A percentile compares a stretch with the other conserved stretches of the same genome.
These are phyloP conservation scores for Cyprinella venusta DNA, from an alignment of 2,797 vertebrate genomes.

Conservation along the genomic window DNA sequence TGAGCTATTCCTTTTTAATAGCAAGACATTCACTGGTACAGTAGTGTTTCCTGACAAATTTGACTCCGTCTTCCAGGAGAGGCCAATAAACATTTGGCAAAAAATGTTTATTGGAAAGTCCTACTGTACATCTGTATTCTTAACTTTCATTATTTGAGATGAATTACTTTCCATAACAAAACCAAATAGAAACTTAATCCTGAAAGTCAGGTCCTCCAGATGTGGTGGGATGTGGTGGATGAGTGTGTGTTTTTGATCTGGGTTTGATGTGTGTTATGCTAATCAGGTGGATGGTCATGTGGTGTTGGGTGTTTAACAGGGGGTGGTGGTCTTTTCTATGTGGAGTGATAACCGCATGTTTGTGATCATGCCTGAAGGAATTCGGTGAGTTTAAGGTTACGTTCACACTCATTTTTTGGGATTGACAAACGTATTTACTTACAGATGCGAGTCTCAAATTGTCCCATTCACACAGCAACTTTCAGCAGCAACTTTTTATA, in stretches of 20 bases:
- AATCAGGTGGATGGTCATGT: neutral
- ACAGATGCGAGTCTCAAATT: neutral
- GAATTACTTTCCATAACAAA: neutral
- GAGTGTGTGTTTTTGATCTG: constrained; percentile 7
- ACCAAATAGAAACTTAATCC: neutral
- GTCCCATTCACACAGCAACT: neutral
- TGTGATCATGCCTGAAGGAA: constrained; percentile 43
- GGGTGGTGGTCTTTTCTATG: constrained; percentile 8
- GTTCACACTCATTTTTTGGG: neutral
- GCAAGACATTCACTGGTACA: neutral
- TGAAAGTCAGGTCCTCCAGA: neutral
- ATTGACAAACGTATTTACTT: neutral
- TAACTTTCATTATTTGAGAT: neutral
- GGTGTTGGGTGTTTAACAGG: constrained; percentile 15
- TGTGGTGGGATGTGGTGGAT: constrained; percentile 24
- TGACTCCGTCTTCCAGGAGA: constrained; percentile 14
- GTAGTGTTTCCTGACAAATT: neutral
- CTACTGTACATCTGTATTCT: neutral
- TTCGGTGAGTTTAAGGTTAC: neutral
- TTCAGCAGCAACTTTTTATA: neutral
- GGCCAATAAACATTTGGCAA: neutral
- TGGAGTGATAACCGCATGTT: constrained; percentile 38
- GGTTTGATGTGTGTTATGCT: constrained; percentile 4
- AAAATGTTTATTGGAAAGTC: neutral
- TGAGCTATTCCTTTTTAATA: neutral